Percentiles rank a stretch among this genome's conserved stretches.
Evolutionary conservation across 2,888 invertebrate genomes (phyloP).

Genomic region (Empis stercorea): DNA sequence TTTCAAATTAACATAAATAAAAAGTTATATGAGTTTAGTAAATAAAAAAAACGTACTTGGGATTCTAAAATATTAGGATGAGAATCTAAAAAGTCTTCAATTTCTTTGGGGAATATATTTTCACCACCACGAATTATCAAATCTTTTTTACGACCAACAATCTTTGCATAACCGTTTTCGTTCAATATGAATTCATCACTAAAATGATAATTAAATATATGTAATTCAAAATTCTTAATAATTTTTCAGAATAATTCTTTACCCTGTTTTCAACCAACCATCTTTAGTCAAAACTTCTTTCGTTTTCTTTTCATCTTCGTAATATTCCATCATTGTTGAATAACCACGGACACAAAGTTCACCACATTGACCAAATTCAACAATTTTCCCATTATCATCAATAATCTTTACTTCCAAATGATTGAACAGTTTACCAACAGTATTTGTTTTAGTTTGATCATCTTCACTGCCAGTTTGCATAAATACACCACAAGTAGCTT

Average conservation of each 20-base stretch:
- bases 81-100: conserved; percentile 56
- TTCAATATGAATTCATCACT: conserved; percentile 45
- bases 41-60: conserved; percentile 44
- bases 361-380: conserved; percentile 54
- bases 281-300: conserved; percentile 47
- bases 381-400: conserved; percentile 44
- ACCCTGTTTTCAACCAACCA: conserved; percentile 68
- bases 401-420: conserved; percentile 47
- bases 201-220: background rate
- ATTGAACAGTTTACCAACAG: conserved; percentile 43
- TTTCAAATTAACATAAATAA: no score
- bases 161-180: conserved; percentile 50
- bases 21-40: no score
- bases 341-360: conserved; percentile 64
- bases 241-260: no score
- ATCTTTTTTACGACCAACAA: conserved; percentile 62
- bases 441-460: conserved; percentile 33
- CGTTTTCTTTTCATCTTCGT: conserved; percentile 58
- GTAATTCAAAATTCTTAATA: background rate
- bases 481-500: conserved; percentile 42
- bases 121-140: conserved; percentile 72
- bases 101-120: conserved; percentile 68
- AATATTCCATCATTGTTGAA: conserved; percentile 59
- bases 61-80: conserved; percentile 57
- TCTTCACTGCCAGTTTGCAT: conserved; percentile 40